These are phyloP conservation scores for Heteronetta atricapilla DNA, from an alignment of 2,113 vertebrate species.

Conservation along the genomic window DNA sequence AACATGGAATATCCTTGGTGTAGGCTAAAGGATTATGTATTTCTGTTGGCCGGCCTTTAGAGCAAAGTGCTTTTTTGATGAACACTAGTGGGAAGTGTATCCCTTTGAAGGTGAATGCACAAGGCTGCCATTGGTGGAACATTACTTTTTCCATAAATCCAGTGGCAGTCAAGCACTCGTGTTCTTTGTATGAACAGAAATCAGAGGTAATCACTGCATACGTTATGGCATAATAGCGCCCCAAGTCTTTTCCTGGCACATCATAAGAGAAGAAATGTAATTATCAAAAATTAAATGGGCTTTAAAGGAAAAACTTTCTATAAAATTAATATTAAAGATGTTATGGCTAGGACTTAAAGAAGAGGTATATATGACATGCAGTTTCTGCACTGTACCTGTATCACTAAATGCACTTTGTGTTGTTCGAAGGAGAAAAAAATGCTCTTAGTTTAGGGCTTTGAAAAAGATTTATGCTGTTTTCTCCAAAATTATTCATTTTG, in stretches of 20 bases:
- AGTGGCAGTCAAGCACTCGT: slow-evolving; percentile 46
- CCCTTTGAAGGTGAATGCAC: slow-evolving; percentile 56
- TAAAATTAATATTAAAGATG: slow-evolving; percentile 24
- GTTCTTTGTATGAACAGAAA: slow-evolving; percentile 62
- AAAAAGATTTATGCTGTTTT: slow-evolving; percentile 27
- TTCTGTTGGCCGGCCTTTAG: slow-evolving; percentile 60
- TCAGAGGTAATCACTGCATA: slow-evolving; percentile 58
- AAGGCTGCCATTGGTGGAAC: slow-evolving; percentile 4
- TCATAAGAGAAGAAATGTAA: slow-evolving; percentile 51
- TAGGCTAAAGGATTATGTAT: slow-evolving; percentile 29
- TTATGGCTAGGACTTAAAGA: background rate
- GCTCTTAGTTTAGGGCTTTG: background rate
- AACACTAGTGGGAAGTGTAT: slow-evolving; percentile 52
- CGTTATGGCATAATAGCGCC: slow-evolving; percentile 37
- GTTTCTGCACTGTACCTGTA: background rate
- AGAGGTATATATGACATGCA: background rate
- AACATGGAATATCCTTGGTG: slow-evolving; percentile 47
- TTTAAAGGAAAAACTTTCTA: slow-evolving; percentile 21
- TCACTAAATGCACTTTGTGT: background rate
- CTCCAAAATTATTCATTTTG: slow-evolving; percentile 28
- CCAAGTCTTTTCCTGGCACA: slow-evolving; percentile 52
- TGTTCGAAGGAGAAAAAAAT: slow-evolving; percentile 1
- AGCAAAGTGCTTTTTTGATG: slow-evolving; percentile 65
- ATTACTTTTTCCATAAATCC: slow-evolving; percentile 62
- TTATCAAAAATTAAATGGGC: slow-evolving; percentile 42